Conservation (phyloP, 2,888 invertebrate species). For the Augiades crinisus region DNA sequence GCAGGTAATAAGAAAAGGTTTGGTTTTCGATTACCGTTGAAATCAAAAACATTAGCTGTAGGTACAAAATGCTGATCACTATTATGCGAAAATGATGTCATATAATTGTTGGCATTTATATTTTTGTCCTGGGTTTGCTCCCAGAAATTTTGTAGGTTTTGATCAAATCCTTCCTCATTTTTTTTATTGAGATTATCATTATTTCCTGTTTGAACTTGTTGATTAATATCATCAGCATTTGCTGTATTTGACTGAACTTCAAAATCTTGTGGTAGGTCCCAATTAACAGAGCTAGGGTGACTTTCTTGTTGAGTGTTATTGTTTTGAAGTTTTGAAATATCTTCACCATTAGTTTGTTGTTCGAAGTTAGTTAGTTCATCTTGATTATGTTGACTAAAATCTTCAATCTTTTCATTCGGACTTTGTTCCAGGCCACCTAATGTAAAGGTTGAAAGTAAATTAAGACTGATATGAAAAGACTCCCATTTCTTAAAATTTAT, state of each 20-base stretch:
- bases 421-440: slow-evolving; percentile 29
- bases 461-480: no score
- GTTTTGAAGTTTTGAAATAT: neutral
- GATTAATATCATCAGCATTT: neutral
- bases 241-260: neutral
- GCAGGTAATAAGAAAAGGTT: slow-evolving; percentile 5
- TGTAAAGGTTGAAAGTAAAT: no score
- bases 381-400: slow-evolving; percentile 12
- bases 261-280: slow-evolving; percentile 4
- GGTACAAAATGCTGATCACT: neutral
- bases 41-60: neutral
- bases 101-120: slow-evolving; percentile 8
- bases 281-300: neutral
- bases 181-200: neutral
- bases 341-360: slow-evolving; percentile 22
- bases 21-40: neutral
- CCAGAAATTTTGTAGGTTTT: neutral
- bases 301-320: slow-evolving; percentile 4
- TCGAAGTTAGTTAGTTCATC: slow-evolving; percentile 12
- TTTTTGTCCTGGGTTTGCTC: slow-evolving; percentile 6
- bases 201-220: neutral
- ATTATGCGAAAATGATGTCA: slow-evolving; percentile 5
- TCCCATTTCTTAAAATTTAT: no score
- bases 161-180: neutral
- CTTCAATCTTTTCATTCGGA: slow-evolving; percentile 20